Evolutionary conservation across 2,888 invertebrate genomes (phyloP), one percentile per base, ranked within the genome.

Genomic region (Hoplodrina ambigua): DNA sequence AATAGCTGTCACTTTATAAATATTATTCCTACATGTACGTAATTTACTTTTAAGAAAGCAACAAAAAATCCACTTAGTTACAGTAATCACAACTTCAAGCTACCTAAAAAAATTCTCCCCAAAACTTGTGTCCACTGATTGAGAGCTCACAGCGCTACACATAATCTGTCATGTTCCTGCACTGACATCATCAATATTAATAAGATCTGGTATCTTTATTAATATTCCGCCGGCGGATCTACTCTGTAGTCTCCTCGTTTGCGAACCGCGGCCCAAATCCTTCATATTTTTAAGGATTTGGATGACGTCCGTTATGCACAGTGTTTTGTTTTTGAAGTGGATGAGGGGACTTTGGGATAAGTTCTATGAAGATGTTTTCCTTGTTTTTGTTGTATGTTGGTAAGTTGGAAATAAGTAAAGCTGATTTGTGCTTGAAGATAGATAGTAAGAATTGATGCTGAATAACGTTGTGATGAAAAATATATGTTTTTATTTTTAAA

Each of bases 221-320:
- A 83, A 83, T 83, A 83, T 83, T 85, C 83, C 20, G 67, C 19
- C 49, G 25, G 64, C 73, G 83, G 53, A 65, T 25, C 65, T 57
- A 65, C 64, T 81, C 67, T 67, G 75, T 66, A 80, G 81, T 85
- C 81, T 66, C 10, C 58, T 82, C 82, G 82, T 69, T 79, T 72
- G 52, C 57, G 70, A 71, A 62, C 66, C 67, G 57, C 17, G 49
- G 64, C 60, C 85, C 50, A 76, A 83, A 83, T 83, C 85, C 77
- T 75, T 74, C 78, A 83, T 83, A 85, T 85, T 85, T 83, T 85
- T 83, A 70, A 83, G 82, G 83, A 83, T 83, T 74, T 83, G 59
- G 68, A 64, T 70, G 75, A 73, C 65, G 68, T 73, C 59, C 64
- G 56, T 75, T 75, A 82, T 83, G 71, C 75, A 72, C 73, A 79